phyloP scores from a whole-genome alignment of 2,113 vertebrate species.

The Naja naja region DNA sequence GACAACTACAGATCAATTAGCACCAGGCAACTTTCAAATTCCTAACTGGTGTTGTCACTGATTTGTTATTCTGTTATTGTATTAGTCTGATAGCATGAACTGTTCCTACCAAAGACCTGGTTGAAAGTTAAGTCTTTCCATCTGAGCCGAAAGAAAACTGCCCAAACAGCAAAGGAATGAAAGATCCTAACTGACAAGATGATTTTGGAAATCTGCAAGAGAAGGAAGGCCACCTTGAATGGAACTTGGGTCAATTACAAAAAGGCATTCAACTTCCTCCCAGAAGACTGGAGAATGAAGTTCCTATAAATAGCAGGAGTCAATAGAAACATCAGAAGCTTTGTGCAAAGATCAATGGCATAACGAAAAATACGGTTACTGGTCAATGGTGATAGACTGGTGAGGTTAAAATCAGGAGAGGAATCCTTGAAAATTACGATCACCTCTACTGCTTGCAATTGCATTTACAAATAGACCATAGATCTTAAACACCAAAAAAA shows the following conservation, averaged over 20 bases:
- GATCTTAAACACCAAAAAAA: neutral
- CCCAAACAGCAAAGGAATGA: neutral
- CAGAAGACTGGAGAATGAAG: neutral
- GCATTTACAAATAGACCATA: neutral
- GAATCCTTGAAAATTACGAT: neutral
- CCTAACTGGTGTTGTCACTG: neutral
- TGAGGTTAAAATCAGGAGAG: neutral
- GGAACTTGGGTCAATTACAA: neutral
- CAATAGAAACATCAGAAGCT: neutral
- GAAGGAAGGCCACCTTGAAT: neutral
- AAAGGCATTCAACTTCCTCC: neutral
- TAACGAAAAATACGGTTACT: neutral
- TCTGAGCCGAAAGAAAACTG: neutral
- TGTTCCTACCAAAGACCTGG: neutral
- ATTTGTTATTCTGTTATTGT: neutral
- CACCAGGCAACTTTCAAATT: neutral
- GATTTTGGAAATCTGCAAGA: neutral
- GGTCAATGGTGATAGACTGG: neutral
- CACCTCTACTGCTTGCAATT: neutral
- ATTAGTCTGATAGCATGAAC: neutral
- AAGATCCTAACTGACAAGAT: neutral
- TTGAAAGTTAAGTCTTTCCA: neutral
- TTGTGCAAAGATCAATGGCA: neutral
- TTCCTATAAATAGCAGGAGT: neutral
- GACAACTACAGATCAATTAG: neutral